Base-by-base conservation (phyloP, 2,797 vertebrate species). In the Setipinna tenuifilis region DNA sequence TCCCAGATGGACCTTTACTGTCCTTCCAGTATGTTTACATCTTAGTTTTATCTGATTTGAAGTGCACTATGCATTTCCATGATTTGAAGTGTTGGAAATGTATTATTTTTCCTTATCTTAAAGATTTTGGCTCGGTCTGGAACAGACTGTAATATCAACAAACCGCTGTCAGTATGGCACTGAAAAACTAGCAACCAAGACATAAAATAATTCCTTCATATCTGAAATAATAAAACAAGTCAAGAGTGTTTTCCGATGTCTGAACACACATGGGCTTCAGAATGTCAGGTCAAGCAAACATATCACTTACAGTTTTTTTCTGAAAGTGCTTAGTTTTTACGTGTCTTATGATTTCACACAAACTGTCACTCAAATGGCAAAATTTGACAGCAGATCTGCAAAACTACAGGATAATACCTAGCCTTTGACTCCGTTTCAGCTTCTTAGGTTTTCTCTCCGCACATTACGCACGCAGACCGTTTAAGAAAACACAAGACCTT, bases 221-320 rank as follows among this genome's bases (percentile, higher is more conserved):
- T n/a, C 9, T 7, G n/a, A 61, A 54, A 54, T 54, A 54, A 61
- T n/a, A 61, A 61, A 61, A 65, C 62, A 65, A 28, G 23, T 65
- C 25, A 31, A 3, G 25, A 71, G 25, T 71, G 25, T 14, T 68
- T 5, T 35, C 16, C 4, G 25, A 71, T 3, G 9, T 65, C 6
- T 23, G 25, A 11, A 62, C 23, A 65, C 28, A 10, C 28, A 71
- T 14, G 5, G 65, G 31, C 65, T 31, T 71, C 28, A 71, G 31
- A 71, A 71, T 71, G 65, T 71, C 25, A 71, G 25, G 65, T 71
- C 65, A 71, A 71, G 28, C 28, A 71, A 71, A 71, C 65, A 71
- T 31, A 16, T 41, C 35, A 41, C 35, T 41, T 41, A 41, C 35
- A 41, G 35, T 41, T 41, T 41, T 41, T 41, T 41, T 41, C 35